phyloP scores from a whole-genome alignment of 2,113 vertebrate species.

The Sakesphorus luctuosus region DNA sequence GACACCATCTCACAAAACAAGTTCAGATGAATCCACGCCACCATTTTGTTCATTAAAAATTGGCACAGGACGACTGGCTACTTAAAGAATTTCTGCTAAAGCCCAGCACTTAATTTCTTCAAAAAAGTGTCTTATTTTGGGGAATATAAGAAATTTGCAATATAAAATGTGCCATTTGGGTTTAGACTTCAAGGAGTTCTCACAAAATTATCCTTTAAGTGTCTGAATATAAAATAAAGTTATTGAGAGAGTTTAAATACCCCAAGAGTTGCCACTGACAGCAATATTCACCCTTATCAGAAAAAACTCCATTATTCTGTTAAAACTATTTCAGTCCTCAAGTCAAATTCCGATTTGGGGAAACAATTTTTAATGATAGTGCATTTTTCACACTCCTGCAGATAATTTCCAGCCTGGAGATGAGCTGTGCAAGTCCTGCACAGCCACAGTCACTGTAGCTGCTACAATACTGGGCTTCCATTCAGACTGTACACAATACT shows the following conservation, averaged over 20 bases:
- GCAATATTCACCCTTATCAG: not conserved
- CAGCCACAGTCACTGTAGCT: not conserved
- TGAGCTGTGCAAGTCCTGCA: not conserved
- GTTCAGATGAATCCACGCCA: not conserved
- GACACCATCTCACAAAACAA: constrained; percentile 24
- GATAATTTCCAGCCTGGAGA: not conserved
- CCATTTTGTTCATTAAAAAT: not conserved
- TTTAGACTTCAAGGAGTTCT: not conserved
- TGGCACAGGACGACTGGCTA: not conserved
- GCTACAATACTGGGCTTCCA: not conserved
- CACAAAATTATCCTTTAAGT: not conserved
- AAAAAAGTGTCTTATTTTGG: not conserved
- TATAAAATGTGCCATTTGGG: not conserved
- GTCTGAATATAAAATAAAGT: not conserved
- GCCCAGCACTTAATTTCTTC: not conserved
- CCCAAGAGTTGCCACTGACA: not conserved
- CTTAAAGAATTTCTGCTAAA: not conserved
- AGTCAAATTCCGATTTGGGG: not conserved
- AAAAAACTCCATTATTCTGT: not conserved
- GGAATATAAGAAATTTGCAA: not conserved
- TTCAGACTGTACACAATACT: not conserved
- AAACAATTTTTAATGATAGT: not conserved
- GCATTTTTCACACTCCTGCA: not conserved
- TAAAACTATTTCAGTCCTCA: not conserved
- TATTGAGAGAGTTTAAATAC: not conserved